Evolutionary conservation across 2,113 vertebrate genomes (phyloP), one percentile per base, ranked within the genome.

Genomic region (Hiodon alosoides): DNA sequence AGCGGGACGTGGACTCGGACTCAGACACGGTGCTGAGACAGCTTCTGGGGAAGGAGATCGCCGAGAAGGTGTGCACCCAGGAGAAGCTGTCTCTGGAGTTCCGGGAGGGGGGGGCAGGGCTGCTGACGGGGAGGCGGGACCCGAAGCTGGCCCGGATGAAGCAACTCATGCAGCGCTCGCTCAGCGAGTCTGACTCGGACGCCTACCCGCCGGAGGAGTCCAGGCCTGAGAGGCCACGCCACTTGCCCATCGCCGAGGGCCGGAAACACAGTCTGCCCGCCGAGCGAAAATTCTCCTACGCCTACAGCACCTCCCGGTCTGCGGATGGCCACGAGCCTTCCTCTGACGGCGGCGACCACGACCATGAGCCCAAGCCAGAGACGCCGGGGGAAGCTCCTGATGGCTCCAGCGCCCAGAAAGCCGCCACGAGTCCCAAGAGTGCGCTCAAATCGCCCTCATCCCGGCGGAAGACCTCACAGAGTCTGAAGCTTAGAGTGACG

Each of bases 401-500:
- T 2, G 76, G 77, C 46, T 65, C 83, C 0, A 50, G 84, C 1
- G 87, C 89, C 17, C 94, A 94, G 79, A 98, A 97, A 77, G 83
- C 85, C 3, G 88, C 95, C 71, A 96, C 93, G 0, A 99, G 97
- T 83, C 97, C 97, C 77, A 99, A 99, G 85, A 99, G 97, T 5
- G 97, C 97, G 73, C 94, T 99, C 78, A 99, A 99, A 82, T 99
- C 97, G 4, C 97, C 97, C 0, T 96, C 97, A 2, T 97, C 97
- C 60, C 95, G 96, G 79, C 90, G 96, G 72, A 96, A 95, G 84
- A 94, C 96, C 2, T 92, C 96, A 8, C 95, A 96, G 77, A 98
- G 94, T 89, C 91, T 93, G 75, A 98, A 98, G 80, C 94, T 99
- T 75, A 90, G 96, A 83, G 97, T 99, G 16, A 99, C 97, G 53